Base-by-base conservation (phyloP, 2,113 vertebrate genomes). In the Brienomyrus brachyistius region DNA sequence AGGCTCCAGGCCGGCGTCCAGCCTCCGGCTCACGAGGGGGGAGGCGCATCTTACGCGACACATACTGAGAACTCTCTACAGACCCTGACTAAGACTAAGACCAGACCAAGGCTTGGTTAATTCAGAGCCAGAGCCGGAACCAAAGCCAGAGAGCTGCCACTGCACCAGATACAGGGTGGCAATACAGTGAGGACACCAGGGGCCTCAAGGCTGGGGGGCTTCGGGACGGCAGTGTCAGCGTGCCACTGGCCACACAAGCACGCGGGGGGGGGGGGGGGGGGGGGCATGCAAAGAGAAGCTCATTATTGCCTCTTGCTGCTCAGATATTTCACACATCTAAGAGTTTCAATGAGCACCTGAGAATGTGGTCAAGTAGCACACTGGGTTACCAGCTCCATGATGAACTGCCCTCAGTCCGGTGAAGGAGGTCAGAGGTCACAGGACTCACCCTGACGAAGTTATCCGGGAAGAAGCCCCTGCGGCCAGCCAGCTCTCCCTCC, bases 381-480 rank as follows among this genome's bases (percentile, higher is more conserved):
- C n/a, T 9, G 7, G 59, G 59, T 66, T 31, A 66, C 62, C 62
- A 66, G 62, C n/a, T 31, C 62, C 23, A 27, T 66, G 21, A 48
- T 21, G 17, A 23, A 10, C 23, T 43, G 35, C 40, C 82, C 43
- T 43, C 45, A 11, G 45, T 45, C 82, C 47, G 19, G 19, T 84
- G 2, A 15, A 70, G 27, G 66, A 1, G 43, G 77, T 62, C 45
- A 51, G n/a, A 87, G 54, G 35, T 86, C 48, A 89, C 43, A 56
- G 74, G 95, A 97, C 98, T 98, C 97, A 99, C 98, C 97, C 98
- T 97, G 95, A 99, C 98, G 94, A 99, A 99, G 97, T 99, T 99
- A 96, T 99, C 98, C 88, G 98, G 98, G 95, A 99, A 99, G 92
- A 99, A 96, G 93, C 98, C 98, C 96, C 98, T 97, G 94, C 98